Base-by-base conservation (phyloP, 2,888 invertebrate species). In the Beris chalybata region DNA sequence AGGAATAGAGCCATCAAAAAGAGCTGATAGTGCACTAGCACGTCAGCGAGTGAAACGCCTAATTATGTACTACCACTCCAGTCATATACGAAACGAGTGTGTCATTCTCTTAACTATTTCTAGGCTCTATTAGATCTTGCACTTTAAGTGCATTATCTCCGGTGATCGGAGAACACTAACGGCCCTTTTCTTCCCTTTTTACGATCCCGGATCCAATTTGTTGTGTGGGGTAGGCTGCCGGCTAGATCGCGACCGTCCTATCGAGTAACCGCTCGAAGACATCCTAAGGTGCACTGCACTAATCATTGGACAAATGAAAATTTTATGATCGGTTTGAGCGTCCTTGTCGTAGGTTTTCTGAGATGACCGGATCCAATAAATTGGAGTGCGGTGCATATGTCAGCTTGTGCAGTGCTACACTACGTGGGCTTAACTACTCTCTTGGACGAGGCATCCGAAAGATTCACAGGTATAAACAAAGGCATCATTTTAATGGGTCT, bases 401-500 rank as follows among this genome's bases (percentile, higher is more conserved):
- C 48, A 15, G 59, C 48, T 22, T 22, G 22, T 22, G 22, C 22
- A 22, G 22, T 22, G 22, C 22, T 22, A 22, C 22, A 22, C 22
- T 22, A 38, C 38, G 38, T 38, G 38, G 38, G 38, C 61, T 44
- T 38, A 11, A 11, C 32, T 15, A 32, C 22, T 13, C 32, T 30
- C 55, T 6, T 32, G 4, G 1, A 6, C 45, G 29, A 13, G 11
- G 5, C 50, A 61, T 52, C 38, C 47, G 12, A 30, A 59, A n/a
- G 45, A 47, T 45, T 50, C 61, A 31, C 53, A 54, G 55, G 64
- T 54, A 53, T 44, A 55, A 64, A 64, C 55, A 64, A 64, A 64
- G 54, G 64, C 43, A 54, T 50, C 48, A 45, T 45, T n/a, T 69
- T 69, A 66, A 66, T 69, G 59, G 66, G 64, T 69, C 64, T 66